Percentiles rank a stretch among this genome's conserved stretches.
Evolutionary conservation across 2,113 vertebrate genomes (phyloP).

Genomic region (Triplophysa tibetana): DNA sequence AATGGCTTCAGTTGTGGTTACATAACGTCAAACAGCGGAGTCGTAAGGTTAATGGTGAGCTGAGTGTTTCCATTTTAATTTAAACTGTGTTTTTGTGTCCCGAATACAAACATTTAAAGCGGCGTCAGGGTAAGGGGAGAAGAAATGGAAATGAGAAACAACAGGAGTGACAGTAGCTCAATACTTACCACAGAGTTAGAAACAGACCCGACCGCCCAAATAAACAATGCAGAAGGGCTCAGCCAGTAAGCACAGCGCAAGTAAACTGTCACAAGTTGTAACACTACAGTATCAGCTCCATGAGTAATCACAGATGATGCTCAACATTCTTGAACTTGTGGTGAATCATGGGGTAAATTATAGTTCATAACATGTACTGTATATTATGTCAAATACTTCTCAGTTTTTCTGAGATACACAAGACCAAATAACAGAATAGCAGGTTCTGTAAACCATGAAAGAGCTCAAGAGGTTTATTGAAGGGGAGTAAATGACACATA

Average conservation of each 20-base stretch:
- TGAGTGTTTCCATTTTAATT: conserved; percentile 48
- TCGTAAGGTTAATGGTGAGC: conserved; percentile 39
- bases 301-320: not conserved
- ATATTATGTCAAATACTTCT: not conserved
- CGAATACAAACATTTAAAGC: conserved; percentile 45
- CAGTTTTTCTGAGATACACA: not conserved
- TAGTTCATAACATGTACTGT: not conserved
- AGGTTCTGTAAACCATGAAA: not conserved
- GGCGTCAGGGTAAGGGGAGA: not conserved
- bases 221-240: not conserved
- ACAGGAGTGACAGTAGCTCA: conserved; percentile 20
- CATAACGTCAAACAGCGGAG: conserved; percentile 41
- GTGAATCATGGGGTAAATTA: not conserved
- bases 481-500: not conserved
- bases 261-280: not conserved
- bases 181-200: conserved; percentile 18
- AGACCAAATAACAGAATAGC: not conserved
- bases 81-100: conserved; percentile 39
- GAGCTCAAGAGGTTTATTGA: not conserved
- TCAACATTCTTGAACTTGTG: not conserved
- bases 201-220: not conserved
- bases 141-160: conserved; percentile 29
- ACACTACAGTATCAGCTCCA: no score
- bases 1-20: conserved; percentile 38
- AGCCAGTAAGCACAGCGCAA: not conserved